Conservation (phyloP, 2,113 vertebrate genomes). For the Prietella phreatophila region DNA sequence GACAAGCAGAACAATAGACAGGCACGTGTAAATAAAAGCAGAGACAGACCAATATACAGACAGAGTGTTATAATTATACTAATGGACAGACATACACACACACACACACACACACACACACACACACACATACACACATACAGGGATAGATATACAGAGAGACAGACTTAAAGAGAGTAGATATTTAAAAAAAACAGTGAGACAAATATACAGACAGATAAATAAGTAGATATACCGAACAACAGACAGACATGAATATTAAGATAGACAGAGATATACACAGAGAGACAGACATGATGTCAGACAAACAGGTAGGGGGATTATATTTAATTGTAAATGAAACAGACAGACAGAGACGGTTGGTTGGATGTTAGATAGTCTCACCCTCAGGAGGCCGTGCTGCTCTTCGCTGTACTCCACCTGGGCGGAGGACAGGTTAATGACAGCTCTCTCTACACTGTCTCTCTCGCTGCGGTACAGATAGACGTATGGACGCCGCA, state of each 20-base stretch:
- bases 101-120: too few species aligned
- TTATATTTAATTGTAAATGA: background rate
- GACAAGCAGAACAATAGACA: background rate
- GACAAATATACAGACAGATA: background rate
- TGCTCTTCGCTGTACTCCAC: conserved; percentile 99
- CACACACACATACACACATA: background rate
- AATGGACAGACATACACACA: background rate
- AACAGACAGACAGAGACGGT: background rate
- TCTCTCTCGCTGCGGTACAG: conserved; percentile 94
- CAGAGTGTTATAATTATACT: background rate
- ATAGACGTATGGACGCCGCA: conserved; percentile 91
- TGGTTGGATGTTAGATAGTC: background rate
- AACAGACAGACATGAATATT: background rate
- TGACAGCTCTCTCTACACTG: conserved; percentile 86
- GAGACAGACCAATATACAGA: background rate
- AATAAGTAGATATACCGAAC: background rate
- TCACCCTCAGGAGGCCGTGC: conserved; percentile 93
- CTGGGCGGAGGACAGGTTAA: conserved; percentile 95
- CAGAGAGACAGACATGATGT: too few species aligned
- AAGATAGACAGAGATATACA: background rate
- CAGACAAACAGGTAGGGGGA: background rate
- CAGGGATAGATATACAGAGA: background rate
- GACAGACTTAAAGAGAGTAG: background rate
- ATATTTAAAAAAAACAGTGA: too few species aligned
- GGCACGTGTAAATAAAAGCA: background rate